These are phyloP conservation scores for Spodoptera frugiperda DNA, from an alignment of 1,140 invertebrate species.

Conservation along the genomic window DNA sequence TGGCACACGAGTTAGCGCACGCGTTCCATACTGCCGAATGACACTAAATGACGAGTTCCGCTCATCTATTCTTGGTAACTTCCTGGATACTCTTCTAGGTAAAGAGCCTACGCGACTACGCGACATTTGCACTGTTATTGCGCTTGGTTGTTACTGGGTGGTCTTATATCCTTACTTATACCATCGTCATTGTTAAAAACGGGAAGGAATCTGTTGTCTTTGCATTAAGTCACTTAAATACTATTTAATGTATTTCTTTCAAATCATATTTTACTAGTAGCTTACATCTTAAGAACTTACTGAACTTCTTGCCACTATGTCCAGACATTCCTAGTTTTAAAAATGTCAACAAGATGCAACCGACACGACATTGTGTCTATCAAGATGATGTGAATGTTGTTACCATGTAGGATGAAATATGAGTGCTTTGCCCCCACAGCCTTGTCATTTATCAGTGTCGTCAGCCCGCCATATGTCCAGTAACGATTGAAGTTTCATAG, in stretches of 20 bases:
- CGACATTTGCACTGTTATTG: constrained; percentile 2
- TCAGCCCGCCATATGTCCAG: constrained; percentile 36
- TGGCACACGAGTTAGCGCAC: constrained; percentile 33
- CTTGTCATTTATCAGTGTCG: constrained; percentile 43
- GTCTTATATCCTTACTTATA: neutral
- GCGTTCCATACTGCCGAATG: constrained; percentile 38
- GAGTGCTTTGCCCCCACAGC: constrained; percentile 34
- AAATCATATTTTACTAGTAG: neutral
- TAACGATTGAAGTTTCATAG: constrained; percentile 33
- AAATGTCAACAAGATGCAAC: neutral
- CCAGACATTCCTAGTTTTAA: neutral
- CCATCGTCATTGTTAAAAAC: too few species aligned
- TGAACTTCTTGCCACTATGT: neutral
- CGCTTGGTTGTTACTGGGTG: neutral
- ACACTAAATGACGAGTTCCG: constrained; percentile 41
- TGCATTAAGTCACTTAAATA: too few species aligned
- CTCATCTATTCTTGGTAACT: constrained; percentile 31
- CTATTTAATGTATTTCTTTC: too few species aligned
- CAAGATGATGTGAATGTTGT: constrained; percentile 35
- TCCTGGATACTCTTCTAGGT: constrained; percentile 34
- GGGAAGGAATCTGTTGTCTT: too few species aligned
- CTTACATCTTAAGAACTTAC: neutral
- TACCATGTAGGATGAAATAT: constrained; percentile 18
- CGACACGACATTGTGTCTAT: constrained; percentile 12
- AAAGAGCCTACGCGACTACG: constrained; percentile 17